Conservation (phyloP, 2,888 invertebrate species). For the Dysmachus trigonus region DNA sequence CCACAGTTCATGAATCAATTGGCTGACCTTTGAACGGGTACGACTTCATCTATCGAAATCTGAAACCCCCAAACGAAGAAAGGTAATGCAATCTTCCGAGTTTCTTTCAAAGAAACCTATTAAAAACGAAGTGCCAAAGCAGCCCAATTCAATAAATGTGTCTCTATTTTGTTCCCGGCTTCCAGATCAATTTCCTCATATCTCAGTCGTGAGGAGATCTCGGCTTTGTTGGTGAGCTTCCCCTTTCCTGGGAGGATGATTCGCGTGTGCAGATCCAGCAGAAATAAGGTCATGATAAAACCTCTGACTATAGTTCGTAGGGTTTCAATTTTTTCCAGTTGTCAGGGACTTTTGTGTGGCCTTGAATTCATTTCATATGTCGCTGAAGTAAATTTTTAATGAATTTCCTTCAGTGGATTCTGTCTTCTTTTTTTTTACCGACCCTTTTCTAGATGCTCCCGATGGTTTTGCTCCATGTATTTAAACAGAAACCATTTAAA, state of each 20-base stretch:
- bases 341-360: not conserved
- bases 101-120: not conserved
- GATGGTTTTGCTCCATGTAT: not conserved
- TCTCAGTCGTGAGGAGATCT: not conserved
- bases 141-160: not conserved
- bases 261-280: not conserved
- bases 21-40: not conserved
- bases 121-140: not conserved
- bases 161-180: not conserved
- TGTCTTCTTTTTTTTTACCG: not conserved
- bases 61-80: not conserved
- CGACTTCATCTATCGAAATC: not conserved
- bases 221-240: not conserved
- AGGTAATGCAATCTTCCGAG: not conserved
- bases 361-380: not conserved
- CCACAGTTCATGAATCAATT: not conserved
- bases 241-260: not conserved
- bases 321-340: not conserved
- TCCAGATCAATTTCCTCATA: not conserved
- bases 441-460: not conserved
- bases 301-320: not conserved
- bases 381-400: not conserved
- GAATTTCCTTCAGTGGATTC: not conserved
- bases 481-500: not conserved
- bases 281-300: not conserved